phyloP scores from a whole-genome alignment of 2,888 invertebrate genomes.

The Palloptera scutellata region DNA sequence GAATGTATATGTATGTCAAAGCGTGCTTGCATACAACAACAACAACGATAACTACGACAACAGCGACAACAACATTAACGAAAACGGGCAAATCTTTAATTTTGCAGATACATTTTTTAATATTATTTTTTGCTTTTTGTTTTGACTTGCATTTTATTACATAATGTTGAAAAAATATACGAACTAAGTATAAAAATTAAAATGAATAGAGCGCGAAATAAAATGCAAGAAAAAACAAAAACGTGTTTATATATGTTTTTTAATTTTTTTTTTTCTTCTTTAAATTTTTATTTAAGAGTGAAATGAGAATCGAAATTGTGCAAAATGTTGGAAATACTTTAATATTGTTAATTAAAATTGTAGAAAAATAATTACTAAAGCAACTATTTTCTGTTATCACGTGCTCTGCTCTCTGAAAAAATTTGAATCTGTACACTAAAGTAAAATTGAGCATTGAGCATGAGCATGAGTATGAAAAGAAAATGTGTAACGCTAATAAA shows the following conservation, averaged over 20 bases:
- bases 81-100: conserved; percentile 30
- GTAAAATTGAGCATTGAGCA: too few species aligned
- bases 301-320: background rate
- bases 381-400: too few species aligned
- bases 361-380: background rate
- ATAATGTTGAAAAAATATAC: conserved; percentile 20
- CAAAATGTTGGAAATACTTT: too few species aligned
- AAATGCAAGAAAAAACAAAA: conserved; percentile 41
- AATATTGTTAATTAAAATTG: too few species aligned
- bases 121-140: conserved; percentile 28
- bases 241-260: conserved; percentile 50
- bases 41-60: conserved; percentile 9
- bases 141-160: conserved; percentile 17
- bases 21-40: conserved; percentile 13
- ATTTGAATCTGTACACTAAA: too few species aligned
- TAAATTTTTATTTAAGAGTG: conserved; percentile 12
- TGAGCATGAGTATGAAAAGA: too few species aligned
- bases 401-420: too few species aligned
- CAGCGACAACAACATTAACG: background rate
- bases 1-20: conserved; percentile 27
- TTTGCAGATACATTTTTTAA: conserved; percentile 29
- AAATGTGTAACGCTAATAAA: too few species aligned
- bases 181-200: conserved; percentile 4
- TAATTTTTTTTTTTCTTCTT: conserved; percentile 4
- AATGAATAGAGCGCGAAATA: conserved; percentile 5